These are phyloP conservation scores for Tupaia chinensis DNA, from an alignment of 2,113 vertebrate genomes.

Conservation along the genomic window DNA sequence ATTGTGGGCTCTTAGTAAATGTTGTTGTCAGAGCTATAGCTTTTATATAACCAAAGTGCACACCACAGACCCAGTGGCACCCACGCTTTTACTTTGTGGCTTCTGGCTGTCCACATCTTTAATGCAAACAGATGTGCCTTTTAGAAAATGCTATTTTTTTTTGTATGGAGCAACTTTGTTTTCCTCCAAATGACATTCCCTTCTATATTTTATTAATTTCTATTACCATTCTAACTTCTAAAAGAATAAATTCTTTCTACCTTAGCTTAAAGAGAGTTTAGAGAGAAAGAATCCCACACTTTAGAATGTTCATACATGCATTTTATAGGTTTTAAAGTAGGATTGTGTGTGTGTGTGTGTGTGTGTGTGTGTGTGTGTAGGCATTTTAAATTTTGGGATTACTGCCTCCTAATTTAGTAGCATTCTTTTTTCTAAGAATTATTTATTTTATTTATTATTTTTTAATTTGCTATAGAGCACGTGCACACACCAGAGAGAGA, in stretches of 20 bases:
- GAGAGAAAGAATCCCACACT: no score
- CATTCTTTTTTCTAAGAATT: not conserved
- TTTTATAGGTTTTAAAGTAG: no score
- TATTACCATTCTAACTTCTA: not conserved
- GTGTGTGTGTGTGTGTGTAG: no score
- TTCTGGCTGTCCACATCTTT: constrained; percentile 70
- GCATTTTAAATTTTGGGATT: not conserved
- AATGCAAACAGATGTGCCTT: constrained; percentile 63
- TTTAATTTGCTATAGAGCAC: no score
- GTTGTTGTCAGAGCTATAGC: constrained; percentile 11
- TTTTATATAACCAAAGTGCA: constrained; percentile 36
- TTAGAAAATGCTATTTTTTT: constrained; percentile 50
- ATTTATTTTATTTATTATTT: no score
- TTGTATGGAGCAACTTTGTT: constrained; percentile 11
- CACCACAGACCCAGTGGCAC: constrained; percentile 53
- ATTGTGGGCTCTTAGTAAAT: constrained; percentile 64
- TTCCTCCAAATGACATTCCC: constrained; percentile 53
- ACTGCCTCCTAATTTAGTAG: not conserved
- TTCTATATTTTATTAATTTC: not conserved
- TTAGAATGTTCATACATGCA: no score
- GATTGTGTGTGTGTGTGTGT: no score
- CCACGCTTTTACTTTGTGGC: constrained; percentile 68
- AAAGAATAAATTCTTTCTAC: not conserved
- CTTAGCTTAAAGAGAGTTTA: not conserved
- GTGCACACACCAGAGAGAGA: no score